These are phyloP conservation scores for Ceratitis capitata DNA, from an alignment of 1,140 invertebrate species.

Conservation along the genomic window DNA sequence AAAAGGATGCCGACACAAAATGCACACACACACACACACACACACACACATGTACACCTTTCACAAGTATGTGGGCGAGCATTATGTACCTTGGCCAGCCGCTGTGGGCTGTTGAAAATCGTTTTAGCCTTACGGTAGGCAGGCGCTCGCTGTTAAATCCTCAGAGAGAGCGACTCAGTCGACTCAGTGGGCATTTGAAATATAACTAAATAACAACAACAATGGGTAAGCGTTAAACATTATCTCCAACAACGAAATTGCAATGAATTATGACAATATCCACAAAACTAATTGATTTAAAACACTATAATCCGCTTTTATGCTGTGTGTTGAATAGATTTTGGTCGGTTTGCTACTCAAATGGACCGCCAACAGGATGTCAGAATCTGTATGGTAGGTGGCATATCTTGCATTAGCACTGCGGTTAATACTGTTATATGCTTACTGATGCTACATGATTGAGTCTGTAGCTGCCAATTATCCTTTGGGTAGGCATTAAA, in stretches of 20 bases:
- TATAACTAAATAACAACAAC: background rate
- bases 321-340: background rate
- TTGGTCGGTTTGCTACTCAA: background rate
- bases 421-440: background rate
- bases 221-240: background rate
- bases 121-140: background rate
- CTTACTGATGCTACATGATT: no score
- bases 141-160: background rate
- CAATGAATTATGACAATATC: constrained; percentile 45
- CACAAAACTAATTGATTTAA: constrained; percentile 64
- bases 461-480: no score
- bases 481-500: no score
- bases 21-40: background rate
- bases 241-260: background rate
- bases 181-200: constrained; percentile 22
- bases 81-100: background rate
- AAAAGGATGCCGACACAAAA: constrained; percentile 44
- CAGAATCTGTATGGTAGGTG: background rate
- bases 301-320: constrained; percentile 49
- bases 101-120: background rate
- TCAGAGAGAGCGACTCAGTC: background rate
- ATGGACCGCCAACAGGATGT: background rate
- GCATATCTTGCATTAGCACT: background rate
- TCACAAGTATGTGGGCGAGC: constrained; percentile 15
- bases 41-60: background rate